Evolutionary conservation across 2,888 invertebrate genomes (phyloP).

Genomic region (Rhopalosiphum nymphaeae): DNA sequence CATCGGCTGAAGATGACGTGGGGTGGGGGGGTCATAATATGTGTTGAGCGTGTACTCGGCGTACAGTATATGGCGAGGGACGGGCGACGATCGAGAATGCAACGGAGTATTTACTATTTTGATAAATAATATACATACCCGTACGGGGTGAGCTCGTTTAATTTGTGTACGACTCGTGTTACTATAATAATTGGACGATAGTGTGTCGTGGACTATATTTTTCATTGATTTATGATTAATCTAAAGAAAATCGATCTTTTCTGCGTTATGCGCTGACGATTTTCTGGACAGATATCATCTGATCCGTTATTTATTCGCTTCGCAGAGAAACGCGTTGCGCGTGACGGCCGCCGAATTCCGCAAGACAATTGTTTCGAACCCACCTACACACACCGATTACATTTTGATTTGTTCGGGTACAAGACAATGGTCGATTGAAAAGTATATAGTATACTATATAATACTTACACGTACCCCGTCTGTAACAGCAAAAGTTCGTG

Average conservation of each 20-base stretch:
- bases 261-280: no score
- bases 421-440: no score
- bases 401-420: neutral
- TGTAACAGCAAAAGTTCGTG: no score
- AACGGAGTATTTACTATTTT: neutral
- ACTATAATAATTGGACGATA: neutral
- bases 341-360: neutral
- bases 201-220: neutral
- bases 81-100: neutral
- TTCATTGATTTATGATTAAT: neutral
- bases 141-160: neutral
- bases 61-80: neutral
- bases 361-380: neutral
- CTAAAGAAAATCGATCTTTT: no score
- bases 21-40: neutral
- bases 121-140: constrained; percentile 11
- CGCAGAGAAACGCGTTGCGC: neutral
- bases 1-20: neutral
- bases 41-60: neutral
- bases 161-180: neutral
- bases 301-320: no score
- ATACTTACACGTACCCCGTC: no score
- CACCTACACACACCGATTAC: neutral
- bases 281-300: neutral
- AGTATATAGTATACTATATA: no score